These are phyloP conservation scores for Pedetes capensis DNA, from an alignment of 2,113 vertebrate genomes.

Conservation along the genomic window DNA sequence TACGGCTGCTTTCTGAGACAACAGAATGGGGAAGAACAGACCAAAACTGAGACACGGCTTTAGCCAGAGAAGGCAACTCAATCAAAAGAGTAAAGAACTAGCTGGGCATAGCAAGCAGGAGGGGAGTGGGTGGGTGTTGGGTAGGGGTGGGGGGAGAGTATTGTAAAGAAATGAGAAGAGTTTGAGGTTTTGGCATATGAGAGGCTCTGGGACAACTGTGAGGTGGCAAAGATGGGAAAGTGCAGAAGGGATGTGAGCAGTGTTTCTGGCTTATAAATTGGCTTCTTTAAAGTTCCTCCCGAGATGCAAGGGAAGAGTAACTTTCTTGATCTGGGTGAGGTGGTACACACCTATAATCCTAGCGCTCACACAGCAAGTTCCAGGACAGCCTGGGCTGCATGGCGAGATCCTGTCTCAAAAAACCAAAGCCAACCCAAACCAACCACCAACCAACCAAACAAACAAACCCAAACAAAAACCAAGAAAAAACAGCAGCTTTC, in stretches of 20 bases:
- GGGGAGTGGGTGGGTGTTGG: no score
- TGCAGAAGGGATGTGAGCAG: not conserved
- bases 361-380: no score
- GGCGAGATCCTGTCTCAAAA: no score
- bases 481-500: no score
- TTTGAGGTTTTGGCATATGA: not conserved
- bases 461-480: no score
- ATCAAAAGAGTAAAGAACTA: not conserved
- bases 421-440: no score
- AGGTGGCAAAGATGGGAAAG: not conserved
- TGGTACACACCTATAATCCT: no score
- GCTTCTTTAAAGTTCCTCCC: conserved; percentile 12
- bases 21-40: not conserved
- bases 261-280: conserved; percentile 12
- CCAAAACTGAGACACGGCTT: not conserved
- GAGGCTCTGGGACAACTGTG: conserved; percentile 9
- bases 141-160: no score
- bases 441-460: no score
- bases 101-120: not conserved
- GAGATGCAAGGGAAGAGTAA: conserved; percentile 1
- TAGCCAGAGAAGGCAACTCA: not conserved
- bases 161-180: not conserved
- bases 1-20: not conserved
- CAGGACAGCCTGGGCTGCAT: no score
- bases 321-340: no score